Evolutionary conservation across 30 jellyfish, hydroid and myxozoan genomes (phyloP).

Genomic region (Turritopsis rubra): DNA sequence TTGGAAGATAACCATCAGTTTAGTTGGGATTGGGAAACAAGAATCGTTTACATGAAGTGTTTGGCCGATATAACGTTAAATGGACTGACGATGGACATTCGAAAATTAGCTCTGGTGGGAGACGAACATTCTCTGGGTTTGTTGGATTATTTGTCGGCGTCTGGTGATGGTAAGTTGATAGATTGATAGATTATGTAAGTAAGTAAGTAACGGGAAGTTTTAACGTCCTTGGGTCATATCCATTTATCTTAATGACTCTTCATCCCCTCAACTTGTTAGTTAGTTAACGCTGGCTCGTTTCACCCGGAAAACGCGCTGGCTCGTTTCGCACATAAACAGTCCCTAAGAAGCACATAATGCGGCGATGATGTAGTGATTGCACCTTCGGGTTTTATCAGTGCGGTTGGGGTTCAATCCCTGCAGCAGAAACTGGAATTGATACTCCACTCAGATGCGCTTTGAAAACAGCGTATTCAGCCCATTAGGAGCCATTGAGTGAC

Average conservation of each 20-base stretch:
- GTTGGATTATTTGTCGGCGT: conserved; percentile 16
- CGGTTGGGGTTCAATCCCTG: too few relatives aligned
- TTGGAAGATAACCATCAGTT: neutral
- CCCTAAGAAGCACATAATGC: too few relatives aligned
- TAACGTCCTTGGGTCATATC: too few relatives aligned
- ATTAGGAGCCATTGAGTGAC: too few relatives aligned
- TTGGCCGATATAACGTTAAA: conserved; percentile 6
- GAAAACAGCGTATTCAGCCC: too few relatives aligned
- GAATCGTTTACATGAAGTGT: conserved; percentile 9
- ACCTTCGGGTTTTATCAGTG: too few relatives aligned
- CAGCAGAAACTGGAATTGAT: too few relatives aligned
- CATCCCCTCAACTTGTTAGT: neutral
- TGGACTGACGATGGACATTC: conserved; percentile 21
- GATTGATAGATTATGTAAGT: neutral
- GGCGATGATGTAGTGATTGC: too few relatives aligned
- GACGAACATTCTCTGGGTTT: conserved; percentile 15
- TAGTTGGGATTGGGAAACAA: conserved; percentile 8
- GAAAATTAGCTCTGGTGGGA: conserved; percentile 19
- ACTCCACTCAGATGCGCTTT: too few relatives aligned
- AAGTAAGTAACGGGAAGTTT: too few relatives aligned
- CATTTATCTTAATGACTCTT: neutral
- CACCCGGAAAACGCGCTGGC: neutral
- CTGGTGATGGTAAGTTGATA: conserved; percentile 2
- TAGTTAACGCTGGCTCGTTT: neutral
- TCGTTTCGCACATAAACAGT: too few relatives aligned